Conservation (phyloP, 2,888 invertebrate species). For the Chorisops tibialis region DNA sequence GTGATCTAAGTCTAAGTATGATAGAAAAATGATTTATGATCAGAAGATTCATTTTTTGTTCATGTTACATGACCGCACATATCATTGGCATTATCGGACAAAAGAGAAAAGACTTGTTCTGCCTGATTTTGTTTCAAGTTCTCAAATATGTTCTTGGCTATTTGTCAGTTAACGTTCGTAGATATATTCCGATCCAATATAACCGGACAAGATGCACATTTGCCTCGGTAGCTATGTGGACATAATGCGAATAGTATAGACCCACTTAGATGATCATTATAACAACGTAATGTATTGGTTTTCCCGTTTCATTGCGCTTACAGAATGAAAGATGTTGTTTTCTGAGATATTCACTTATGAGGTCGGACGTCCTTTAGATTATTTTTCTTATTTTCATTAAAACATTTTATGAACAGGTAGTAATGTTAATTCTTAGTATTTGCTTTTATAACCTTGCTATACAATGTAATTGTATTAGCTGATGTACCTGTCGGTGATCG, state of each 20-base stretch:
- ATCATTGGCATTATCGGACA: slow-evolving; percentile 7
- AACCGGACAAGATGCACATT: slow-evolving; percentile 6
- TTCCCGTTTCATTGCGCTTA: slow-evolving; percentile 17
- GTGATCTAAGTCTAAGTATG: neutral
- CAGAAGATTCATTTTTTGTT: no score
- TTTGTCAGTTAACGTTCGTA: slow-evolving; percentile 10
- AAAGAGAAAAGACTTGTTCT: neutral
- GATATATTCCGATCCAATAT: neutral
- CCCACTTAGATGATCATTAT: slow-evolving; percentile 15
- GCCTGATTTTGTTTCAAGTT: neutral
- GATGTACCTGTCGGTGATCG: no score
- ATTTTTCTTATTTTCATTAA: no score
- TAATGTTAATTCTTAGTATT: no score
- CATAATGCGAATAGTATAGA: neutral
- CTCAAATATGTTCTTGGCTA: slow-evolving; percentile 18
- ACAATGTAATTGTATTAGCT: no score
- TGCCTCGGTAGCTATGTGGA: slow-evolving; percentile 8
- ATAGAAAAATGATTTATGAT: slow-evolving; percentile 16
- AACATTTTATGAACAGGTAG: no score
- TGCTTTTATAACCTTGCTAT: no score
- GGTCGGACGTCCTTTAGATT: no score
- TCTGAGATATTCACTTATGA: no score
- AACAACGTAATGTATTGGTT: slow-evolving; percentile 2
- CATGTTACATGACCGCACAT: neutral
- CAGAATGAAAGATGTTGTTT: no score